phyloP scores from a whole-genome alignment of 2,113 vertebrate genomes.

The Syrmaticus mikado region DNA sequence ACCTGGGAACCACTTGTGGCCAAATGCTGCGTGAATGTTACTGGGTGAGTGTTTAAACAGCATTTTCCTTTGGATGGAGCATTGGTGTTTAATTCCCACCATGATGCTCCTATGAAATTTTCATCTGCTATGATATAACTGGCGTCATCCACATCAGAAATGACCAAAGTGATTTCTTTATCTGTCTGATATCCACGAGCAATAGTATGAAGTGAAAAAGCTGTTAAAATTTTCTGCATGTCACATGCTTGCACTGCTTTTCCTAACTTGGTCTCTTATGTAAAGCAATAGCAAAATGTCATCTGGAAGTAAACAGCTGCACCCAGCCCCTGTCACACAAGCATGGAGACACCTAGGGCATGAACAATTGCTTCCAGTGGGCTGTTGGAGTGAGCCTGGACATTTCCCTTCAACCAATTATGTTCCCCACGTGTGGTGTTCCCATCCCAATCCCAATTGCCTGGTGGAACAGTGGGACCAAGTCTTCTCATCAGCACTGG shows the following conservation, averaged over 20 bases:
- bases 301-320: not conserved
- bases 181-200: not conserved
- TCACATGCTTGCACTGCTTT: not conserved
- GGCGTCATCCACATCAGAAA: not conserved
- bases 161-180: not conserved
- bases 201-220: not conserved
- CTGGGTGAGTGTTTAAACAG: accelerated
- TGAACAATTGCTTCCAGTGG: conserved; percentile 1
- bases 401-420: not conserved
- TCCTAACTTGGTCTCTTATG: not conserved
- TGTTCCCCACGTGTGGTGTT: not conserved
- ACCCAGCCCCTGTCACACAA: not conserved
- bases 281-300: conserved; percentile 1
- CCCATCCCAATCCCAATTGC: not conserved
- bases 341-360: not conserved
- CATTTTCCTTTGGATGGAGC: not conserved
- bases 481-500: not conserved
- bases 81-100: not conserved
- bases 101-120: not conserved
- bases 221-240: not conserved
- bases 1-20: not conserved
- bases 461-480: not conserved
- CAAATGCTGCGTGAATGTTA: accelerated
- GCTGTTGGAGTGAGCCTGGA: not conserved
- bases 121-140: not conserved